phyloP scores from a whole-genome alignment of 2,888 invertebrate species.

The Cryptosula pallasiana region DNA sequence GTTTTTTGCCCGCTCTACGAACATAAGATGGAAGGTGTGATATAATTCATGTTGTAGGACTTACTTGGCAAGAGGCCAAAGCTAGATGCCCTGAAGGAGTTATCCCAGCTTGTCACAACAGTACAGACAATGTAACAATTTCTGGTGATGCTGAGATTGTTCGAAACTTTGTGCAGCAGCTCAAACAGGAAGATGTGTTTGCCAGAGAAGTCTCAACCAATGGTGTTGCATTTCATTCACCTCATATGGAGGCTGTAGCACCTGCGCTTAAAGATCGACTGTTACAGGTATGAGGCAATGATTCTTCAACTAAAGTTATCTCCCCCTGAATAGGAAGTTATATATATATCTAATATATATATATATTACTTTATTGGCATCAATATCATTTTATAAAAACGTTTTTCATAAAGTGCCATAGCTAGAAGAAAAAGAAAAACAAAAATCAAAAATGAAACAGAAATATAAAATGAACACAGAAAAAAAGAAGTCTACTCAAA shows the following conservation, averaged over 20 bases:
- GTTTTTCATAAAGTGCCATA: too few relatives aligned
- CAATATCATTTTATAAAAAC: too few relatives aligned
- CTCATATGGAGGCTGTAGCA: constrained; percentile 50
- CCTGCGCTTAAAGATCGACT: constrained; percentile 43
- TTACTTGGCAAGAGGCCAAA: constrained; percentile 51
- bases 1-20: constrained; percentile 22
- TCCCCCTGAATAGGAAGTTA: neutral
- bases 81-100: constrained; percentile 48
- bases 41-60: too few relatives aligned
- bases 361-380: too few relatives aligned
- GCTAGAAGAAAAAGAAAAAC: too few relatives aligned
- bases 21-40: neutral
- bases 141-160: constrained; percentile 70
- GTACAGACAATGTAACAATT: constrained; percentile 84
- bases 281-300: constrained; percentile 55
- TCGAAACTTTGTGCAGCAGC: constrained; percentile 42
- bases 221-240: constrained; percentile 53
- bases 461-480: too few relatives aligned
- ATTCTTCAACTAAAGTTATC: too few relatives aligned
- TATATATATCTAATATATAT: too few relatives aligned
- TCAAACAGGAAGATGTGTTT: constrained; percentile 47
- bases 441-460: too few relatives aligned
- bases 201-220: constrained; percentile 50
- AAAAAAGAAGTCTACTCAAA: too few relatives aligned
- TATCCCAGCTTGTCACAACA: constrained; percentile 78